Conservation (phyloP, 92 coral and sea anemone species). For the Pocillopora meandrina region DNA sequence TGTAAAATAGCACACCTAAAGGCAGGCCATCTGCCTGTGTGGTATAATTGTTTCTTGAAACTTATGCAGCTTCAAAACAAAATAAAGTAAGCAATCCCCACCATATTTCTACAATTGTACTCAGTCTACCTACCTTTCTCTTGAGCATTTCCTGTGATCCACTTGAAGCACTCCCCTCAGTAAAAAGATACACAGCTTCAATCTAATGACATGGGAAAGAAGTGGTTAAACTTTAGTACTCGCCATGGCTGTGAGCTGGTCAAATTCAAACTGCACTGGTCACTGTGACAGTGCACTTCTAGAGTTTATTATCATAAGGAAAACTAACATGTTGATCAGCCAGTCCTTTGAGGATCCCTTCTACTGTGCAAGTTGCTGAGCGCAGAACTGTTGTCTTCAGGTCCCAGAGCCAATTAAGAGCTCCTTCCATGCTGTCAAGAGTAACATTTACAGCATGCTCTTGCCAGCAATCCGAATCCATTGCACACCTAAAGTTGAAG, state of each 20-base stretch:
- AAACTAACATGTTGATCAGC: conserved; percentile 80
- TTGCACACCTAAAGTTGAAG: conserved; percentile 67
- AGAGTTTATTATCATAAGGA: not conserved
- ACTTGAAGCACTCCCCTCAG: conserved; percentile 84
- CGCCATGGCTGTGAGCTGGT: too few species aligned
- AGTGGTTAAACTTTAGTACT: too few species aligned
- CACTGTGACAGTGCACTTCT: not conserved
- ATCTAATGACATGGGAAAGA: conserved; percentile 45
- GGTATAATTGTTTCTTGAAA: too few species aligned
- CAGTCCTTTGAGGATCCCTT: conserved; percentile 82
- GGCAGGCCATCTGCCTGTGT: too few species aligned
- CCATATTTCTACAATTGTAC: not conserved
- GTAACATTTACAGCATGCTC: conserved; percentile 88
- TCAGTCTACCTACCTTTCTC: conserved; percentile 70
- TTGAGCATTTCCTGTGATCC: conserved; percentile 85
- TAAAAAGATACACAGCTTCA: conserved; percentile 88
- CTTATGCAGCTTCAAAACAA: too few species aligned
- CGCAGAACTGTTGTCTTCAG: conserved; percentile 64
- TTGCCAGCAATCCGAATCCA: conserved; percentile 84
- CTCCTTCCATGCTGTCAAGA: conserved; percentile 95
- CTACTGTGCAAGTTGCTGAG: conserved; percentile 84
- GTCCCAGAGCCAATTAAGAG: conserved; percentile 86
- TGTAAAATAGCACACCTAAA: too few species aligned
- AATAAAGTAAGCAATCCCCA: too few species aligned
- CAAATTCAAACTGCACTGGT: not conserved